Evolutionary conservation across 1,140 invertebrate genomes (phyloP), one percentile per base, ranked within the genome.

Genomic region (Aphidius gifuensis): DNA sequence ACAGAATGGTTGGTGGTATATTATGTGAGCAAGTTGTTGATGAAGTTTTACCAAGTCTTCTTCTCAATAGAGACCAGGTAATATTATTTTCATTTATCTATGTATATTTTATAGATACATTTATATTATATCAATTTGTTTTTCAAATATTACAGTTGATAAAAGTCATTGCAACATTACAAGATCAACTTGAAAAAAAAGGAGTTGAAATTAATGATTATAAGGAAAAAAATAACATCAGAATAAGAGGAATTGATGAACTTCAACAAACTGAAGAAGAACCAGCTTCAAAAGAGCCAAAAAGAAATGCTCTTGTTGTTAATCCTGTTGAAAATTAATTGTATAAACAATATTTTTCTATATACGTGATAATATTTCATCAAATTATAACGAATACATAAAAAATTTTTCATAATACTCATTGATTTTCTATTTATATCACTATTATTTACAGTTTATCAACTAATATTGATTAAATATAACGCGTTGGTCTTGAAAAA

Each of bases 151-250:
- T 76, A 82, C 21, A 91, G 85, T 80, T 98, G 64, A 85, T 84
- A 5, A 88, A 90, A 78, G 83, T 93, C 4, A 87, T 95, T 57
- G 87, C 90, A 73, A 84, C 84, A 57, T 82, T 96, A 9, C 90
- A 89, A 55, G 88, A 91, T 54, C 90, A 96, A 76, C 80, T 97
- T 9, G 83, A 88, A 44, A 87, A 88, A 66, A 98, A 97, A 81
- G 95, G 94, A 5, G 80, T 86, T 55, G 94, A 97, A 80, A 91
- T 98, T 44, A 95, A 97, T 75, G 91, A 95, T 66, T 98, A 92
- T 78, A 93, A 94, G 75, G 92, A 96, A 73, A 90, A 92, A 70
- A 85, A 97, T 72, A 93, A 94, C 75, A 94, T 98, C 69, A 86
- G 83, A 72, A 86, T 92, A 69, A 84, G 86, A 69, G 88, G 88